A percentile compares a stretch with the other conserved stretches of the same genome.
Conservation (phyloP, 2,113 vertebrate genomes). For the Cavia porcellus region DNA sequence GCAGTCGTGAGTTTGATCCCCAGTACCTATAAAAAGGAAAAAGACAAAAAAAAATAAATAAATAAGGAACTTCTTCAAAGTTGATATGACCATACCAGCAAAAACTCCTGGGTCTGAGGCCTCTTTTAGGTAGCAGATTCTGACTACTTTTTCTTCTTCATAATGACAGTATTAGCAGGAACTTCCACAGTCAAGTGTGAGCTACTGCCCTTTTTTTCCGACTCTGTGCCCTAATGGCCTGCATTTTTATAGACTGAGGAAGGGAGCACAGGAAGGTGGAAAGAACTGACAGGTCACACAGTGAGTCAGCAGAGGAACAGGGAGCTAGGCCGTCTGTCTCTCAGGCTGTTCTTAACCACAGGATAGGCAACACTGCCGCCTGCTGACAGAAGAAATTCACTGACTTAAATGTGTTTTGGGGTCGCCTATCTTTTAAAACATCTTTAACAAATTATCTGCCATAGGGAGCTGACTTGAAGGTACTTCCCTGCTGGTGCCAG, state of each 20-base stretch:
- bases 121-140: neutral
- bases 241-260: neutral
- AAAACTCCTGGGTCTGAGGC: neutral
- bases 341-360: neutral
- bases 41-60: too few species aligned
- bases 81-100: neutral
- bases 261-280: neutral
- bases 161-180: too few species aligned
- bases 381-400: neutral
- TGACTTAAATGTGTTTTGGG: neutral
- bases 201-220: neutral
- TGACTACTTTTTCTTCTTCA: neutral
- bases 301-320: neutral
- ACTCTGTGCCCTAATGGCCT: neutral
- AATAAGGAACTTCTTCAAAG: neutral
- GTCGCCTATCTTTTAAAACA: neutral
- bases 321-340: neutral
- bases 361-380: neutral
- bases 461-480: neutral
- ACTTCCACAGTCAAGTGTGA: neutral
- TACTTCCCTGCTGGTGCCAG: neutral
- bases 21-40: too few species aligned
- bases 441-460: neutral
- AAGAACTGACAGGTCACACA: neutral
- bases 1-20: too few species aligned